These are phyloP conservation scores for Chaetops frenatus DNA, from an alignment of 2,113 vertebrate species.

Conservation along the genomic window DNA sequence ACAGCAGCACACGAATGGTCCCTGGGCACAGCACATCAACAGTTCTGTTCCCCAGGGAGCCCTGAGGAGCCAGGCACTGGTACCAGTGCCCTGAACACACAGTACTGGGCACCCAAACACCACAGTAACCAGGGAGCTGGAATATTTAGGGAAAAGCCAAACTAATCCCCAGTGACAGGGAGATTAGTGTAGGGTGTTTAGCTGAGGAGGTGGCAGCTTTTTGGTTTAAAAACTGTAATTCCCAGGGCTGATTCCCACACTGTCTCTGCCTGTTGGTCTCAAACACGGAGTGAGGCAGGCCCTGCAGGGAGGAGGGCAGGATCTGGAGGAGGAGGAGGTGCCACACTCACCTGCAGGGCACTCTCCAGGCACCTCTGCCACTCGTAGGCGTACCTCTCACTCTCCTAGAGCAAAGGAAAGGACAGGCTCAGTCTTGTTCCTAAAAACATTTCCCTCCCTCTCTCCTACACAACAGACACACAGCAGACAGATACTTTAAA, in stretches of 20 bases:
- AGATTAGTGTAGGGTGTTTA: not conserved
- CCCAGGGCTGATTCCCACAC: not conserved
- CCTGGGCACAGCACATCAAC: not conserved
- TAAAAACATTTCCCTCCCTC: not conserved
- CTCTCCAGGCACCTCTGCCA: slow-evolving; percentile 96
- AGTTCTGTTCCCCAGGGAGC: not conserved
- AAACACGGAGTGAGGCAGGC: not conserved
- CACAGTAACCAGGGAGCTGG: not conserved
- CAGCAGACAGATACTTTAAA: not conserved
- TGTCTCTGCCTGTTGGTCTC: not conserved
- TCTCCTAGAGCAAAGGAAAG: slow-evolving; percentile 79
- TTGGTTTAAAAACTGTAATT: not conserved
- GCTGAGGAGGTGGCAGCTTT: not conserved
- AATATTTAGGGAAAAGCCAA: not conserved
- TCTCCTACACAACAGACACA: not conserved
- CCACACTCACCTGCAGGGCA: slow-evolving; percentile 83
- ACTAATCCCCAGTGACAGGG: not conserved
- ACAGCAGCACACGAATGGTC: not conserved
- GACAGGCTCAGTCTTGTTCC: not conserved
- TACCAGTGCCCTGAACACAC: not conserved
- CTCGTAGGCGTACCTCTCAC: slow-evolving; percentile 93
- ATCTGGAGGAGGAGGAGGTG: not conserved
- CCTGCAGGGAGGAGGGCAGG: not conserved
- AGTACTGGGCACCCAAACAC: not conserved
- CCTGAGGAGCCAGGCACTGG: not conserved